phyloP scores from a whole-genome alignment of 2,797 vertebrate genomes.

The Pangasius sanitwongsei region DNA sequence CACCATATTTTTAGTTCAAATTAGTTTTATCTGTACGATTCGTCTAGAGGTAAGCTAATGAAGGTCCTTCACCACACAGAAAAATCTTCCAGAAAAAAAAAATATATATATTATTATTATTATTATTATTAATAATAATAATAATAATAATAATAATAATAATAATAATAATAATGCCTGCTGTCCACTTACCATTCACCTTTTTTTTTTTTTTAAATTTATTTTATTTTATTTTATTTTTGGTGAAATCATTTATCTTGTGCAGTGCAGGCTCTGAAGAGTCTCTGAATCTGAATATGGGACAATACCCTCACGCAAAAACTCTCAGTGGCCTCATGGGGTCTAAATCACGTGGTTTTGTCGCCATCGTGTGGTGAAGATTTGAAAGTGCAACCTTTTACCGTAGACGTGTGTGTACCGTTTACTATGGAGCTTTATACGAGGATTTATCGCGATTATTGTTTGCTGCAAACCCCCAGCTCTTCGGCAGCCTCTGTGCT shows the following conservation, averaged over 20 bases:
- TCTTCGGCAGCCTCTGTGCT: background rate
- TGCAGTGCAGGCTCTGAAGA: background rate
- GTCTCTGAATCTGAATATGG: no score
- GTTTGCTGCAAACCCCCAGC: background rate
- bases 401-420: no score
- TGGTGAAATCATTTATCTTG: background rate
- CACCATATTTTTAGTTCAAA: background rate
- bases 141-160: no score
- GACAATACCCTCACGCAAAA: background rate
- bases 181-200: background rate
- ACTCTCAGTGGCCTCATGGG: background rate
- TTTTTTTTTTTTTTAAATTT: background rate
- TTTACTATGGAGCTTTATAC: background rate
- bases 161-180: background rate
- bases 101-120: no score
- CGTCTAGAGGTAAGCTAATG: background rate
- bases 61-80: background rate
- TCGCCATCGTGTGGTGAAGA: slow-evolving; percentile 41
- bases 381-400: background rate
- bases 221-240: background rate
- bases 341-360: slow-evolving; percentile 19
- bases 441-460: background rate
- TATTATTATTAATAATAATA: no score
- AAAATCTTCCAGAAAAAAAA: background rate
- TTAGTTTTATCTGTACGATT: background rate